Conservation (phyloP, 1,140 invertebrate species). For the Drosophila funebris region DNA sequence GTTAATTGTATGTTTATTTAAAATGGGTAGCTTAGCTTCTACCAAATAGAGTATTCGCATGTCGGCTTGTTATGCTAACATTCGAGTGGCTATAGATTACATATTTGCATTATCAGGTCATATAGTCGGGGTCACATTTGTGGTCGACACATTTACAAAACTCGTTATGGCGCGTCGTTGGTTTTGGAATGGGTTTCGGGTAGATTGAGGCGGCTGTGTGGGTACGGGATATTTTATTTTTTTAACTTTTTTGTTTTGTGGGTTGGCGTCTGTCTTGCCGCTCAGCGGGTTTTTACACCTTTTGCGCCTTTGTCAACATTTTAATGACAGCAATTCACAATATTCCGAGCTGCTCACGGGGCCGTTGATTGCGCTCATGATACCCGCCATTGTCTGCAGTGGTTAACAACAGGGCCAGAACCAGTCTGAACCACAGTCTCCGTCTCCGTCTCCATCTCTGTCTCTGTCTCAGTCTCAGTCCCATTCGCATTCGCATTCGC, state of each 20-base stretch:
- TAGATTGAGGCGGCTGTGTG: constrained; percentile 16
- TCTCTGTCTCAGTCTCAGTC: background rate
- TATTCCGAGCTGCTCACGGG: constrained; percentile 34
- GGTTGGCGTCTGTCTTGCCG: constrained; percentile 20
- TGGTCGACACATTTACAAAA: constrained; percentile 68
- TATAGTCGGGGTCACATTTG: constrained; percentile 50
- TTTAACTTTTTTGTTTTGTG: background rate
- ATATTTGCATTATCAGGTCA: constrained; percentile 6
- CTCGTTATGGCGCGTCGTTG: constrained; percentile 52
- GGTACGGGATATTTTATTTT: background rate
- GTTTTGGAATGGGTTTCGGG: background rate
- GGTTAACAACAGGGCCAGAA: background rate
- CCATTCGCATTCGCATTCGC: background rate
- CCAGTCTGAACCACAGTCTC: constrained; percentile 7
- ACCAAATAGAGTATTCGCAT: background rate
- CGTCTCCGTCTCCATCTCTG: background rate
- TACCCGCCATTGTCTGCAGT: constrained; percentile 66
- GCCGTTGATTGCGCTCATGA: constrained; percentile 62
- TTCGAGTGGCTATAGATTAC: background rate
- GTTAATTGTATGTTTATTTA: no score
- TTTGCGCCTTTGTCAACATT: constrained; percentile 81
- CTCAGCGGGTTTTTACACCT: constrained; percentile 72
- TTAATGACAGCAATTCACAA: constrained; percentile 83
- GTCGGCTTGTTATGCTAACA: no score
- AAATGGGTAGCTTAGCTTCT: background rate